Percentiles rank a stretch among this genome's conserved stretches.
phyloP scores from a whole-genome alignment of 2,888 invertebrate species.

The Dicyrtomina minuta region DNA sequence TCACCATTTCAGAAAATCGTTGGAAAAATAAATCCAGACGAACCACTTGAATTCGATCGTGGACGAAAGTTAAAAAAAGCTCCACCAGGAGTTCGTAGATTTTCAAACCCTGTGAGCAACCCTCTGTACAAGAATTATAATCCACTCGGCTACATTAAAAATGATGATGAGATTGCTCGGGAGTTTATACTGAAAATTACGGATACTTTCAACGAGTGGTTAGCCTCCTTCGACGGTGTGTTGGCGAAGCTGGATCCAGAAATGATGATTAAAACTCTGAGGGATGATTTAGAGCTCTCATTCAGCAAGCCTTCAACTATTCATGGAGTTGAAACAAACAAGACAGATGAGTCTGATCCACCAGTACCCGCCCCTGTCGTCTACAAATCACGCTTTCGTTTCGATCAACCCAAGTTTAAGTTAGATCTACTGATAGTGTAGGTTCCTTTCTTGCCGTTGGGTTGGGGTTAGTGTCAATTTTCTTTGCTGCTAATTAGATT shows the following conservation, averaged over 20 bases:
- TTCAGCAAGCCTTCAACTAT: conserved; percentile 8
- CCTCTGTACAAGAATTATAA: conserved; percentile 46
- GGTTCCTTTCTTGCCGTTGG: too few species aligned
- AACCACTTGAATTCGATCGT: conserved; percentile 13
- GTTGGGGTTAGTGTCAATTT: too few species aligned
- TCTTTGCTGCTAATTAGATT: too few species aligned
- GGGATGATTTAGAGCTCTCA: conserved; percentile 39
- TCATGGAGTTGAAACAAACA: background rate
- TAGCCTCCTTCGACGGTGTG: conserved; percentile 31
- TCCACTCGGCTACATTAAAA: conserved; percentile 42
- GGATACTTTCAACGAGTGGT: conserved; percentile 44
- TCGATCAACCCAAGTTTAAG: conserved; percentile 16
- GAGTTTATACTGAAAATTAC: conserved; percentile 40
- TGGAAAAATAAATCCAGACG: conserved; percentile 29
- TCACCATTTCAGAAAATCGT: conserved; percentile 16
- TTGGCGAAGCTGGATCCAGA: conserved; percentile 32
- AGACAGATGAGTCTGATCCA: background rate
- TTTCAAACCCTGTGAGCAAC: conserved; percentile 36
- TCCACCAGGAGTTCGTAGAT: conserved; percentile 28
- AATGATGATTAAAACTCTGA: conserved; percentile 34
- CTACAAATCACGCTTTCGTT: conserved; percentile 20
- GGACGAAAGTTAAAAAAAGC: conserved; percentile 21
- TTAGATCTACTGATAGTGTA: too few species aligned
- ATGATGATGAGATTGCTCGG: conserved; percentile 40
- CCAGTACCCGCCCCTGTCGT: background rate